Evolutionary conservation across 1,140 invertebrate species (phyloP).

Genomic region (Diorhabda elongata): DNA sequence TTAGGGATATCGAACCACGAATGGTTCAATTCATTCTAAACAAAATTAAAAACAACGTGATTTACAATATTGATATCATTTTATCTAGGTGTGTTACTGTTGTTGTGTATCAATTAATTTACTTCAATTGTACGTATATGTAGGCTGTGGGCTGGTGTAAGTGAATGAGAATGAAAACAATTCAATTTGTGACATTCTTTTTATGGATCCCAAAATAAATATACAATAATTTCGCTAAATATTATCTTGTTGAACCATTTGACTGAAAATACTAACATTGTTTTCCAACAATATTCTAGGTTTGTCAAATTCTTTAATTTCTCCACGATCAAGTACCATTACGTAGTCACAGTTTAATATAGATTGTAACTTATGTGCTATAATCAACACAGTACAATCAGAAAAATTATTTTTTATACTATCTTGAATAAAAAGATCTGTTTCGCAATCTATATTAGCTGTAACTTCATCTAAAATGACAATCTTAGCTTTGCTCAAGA

Average conservation of each 20-base stretch:
- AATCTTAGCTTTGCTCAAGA: slow-evolving; percentile 69
- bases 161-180: too few relatives aligned
- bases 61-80: too few relatives aligned
- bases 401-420: slow-evolving; percentile 66
- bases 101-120: too few relatives aligned
- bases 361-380: slow-evolving; percentile 76
- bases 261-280: slow-evolving; percentile 58
- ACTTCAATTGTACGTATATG: too few relatives aligned
- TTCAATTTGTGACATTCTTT: too few relatives aligned
- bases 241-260: slow-evolving; percentile 64
- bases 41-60: too few relatives aligned
- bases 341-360: slow-evolving; percentile 75
- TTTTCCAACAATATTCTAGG: slow-evolving; percentile 63
- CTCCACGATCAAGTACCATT: slow-evolving; percentile 66
- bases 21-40: too few relatives aligned
- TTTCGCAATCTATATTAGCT: slow-evolving; percentile 67
- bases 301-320: slow-evolving; percentile 65
- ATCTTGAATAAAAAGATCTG: slow-evolving; percentile 63
- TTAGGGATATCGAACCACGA: too few relatives aligned
- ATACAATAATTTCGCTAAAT: neutral
- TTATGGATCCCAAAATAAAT: too few relatives aligned
- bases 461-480: slow-evolving; percentile 75
- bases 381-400: slow-evolving; percentile 72
- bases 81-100: too few relatives aligned
- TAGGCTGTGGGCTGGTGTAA: too few relatives aligned